Percentiles rank a stretch among this genome's conserved stretches.
These are phyloP conservation scores for Phrynocephalus vlangalii DNA, from an alignment of 2,797 vertebrate genomes.

Conservation along the genomic window DNA sequence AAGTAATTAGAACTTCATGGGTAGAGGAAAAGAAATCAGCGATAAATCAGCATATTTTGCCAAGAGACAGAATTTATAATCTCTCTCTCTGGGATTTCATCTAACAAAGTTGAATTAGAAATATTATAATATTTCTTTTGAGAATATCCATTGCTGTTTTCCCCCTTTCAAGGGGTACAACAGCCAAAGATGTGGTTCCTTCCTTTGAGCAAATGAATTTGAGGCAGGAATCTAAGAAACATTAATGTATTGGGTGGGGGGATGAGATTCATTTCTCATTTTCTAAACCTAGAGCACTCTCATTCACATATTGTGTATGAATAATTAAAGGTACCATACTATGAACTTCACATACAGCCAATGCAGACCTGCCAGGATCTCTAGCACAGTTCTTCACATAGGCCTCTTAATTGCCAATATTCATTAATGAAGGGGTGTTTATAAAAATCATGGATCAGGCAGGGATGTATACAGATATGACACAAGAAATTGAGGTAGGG, in stretches of 20 bases:
- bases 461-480: not conserved
- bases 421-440: not conserved
- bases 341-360: constrained; percentile 1
- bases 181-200: constrained; percentile 48
- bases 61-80: constrained; percentile 42
- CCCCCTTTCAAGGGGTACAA: constrained; percentile 18
- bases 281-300: constrained; percentile 29
- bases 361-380: not conserved
- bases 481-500: no score
- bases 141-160: constrained; percentile 35
- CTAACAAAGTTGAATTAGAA: constrained; percentile 59
- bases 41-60: constrained; percentile 56
- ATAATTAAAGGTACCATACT: constrained; percentile 10
- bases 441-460: not conserved
- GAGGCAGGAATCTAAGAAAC: constrained; percentile 44
- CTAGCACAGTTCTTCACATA: constrained; percentile 40
- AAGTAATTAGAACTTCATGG: constrained; percentile 60
- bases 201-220: constrained; percentile 51
- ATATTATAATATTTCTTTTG: constrained; percentile 11
- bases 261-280: constrained; percentile 39
- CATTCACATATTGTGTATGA: not conserved
- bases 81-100: constrained; percentile 47
- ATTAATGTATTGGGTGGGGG: constrained; percentile 28
- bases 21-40: constrained; percentile 52
- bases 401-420: not conserved